These are phyloP conservation scores for Speoplatyrhinus poulsoni DNA, from an alignment of 2,113 vertebrate species.

Conservation along the genomic window DNA sequence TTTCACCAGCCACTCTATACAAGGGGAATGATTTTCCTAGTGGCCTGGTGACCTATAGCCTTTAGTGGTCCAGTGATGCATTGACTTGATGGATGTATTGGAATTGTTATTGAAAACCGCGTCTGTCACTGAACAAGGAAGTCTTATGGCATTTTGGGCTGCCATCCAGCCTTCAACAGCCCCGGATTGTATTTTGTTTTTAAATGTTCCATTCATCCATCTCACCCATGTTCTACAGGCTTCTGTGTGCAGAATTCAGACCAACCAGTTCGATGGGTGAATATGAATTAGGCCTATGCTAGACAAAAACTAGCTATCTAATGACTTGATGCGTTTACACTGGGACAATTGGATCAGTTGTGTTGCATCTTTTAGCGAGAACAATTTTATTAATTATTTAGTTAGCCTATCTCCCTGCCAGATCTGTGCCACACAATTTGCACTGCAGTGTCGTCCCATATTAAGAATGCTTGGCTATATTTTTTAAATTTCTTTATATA, in stretches of 20 bases:
- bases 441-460: constrained; percentile 9
- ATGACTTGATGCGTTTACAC: constrained; percentile 43
- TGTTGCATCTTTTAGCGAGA: constrained; percentile 23
- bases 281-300: constrained; percentile 68
- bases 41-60: constrained; percentile 38
- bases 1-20: constrained; percentile 1
- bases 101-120: constrained; percentile 73
- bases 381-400: constrained; percentile 22
- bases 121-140: constrained; percentile 69
- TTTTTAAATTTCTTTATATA: too few species aligned
- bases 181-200: constrained; percentile 76
- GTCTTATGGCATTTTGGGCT: constrained; percentile 71
- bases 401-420: background rate
- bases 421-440: constrained; percentile 10
- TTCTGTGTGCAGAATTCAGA: constrained; percentile 71
- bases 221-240: constrained; percentile 71
- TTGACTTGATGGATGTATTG: constrained; percentile 61
- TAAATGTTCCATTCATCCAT: constrained; percentile 78
- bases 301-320: constrained; percentile 46
- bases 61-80: constrained; percentile 61
- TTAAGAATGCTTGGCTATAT: background rate
- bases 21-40: constrained; percentile 15
- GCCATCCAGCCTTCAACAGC: constrained; percentile 69
- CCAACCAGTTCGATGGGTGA: constrained; percentile 60
- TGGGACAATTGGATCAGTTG: constrained; percentile 60